Base-by-base conservation (phyloP, 2,797 vertebrate species). In the Streptopelia turtur region DNA sequence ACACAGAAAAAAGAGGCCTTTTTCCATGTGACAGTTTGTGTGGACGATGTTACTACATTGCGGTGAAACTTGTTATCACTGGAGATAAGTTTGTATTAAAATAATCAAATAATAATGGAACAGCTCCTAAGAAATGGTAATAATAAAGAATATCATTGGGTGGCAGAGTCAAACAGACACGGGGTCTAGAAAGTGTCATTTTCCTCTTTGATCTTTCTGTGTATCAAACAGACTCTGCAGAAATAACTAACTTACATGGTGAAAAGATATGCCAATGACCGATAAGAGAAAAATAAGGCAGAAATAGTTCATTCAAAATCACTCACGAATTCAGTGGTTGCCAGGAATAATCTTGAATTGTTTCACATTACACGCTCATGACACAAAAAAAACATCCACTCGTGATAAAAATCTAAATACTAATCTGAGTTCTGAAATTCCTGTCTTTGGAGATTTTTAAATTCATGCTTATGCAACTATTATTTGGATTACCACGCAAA, bases 1-100 rank as follows among this genome's bases (percentile, higher is more conserved):
- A 72, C n/a, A 50, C 3, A 33, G n/a, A 37, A 84, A 47, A 39
- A 4, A 0, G 3, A 0, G 6, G 1, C 16, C 2, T 50, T 56
- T 57, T 43, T 8, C 78, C 13, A 52, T 25, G 17, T 63, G 47
- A 71, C 31, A 33, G 43, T 43, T 87, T 81, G 41, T 27, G 30
- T 81, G 31, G 27, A 47, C 23, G 53, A 27, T 24, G n/a, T 31
- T 74, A 39, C 22, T 47, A 23, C n/a, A 61, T 5, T 43, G 16
- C 56, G 70, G 37, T 37, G 52, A 91, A 78, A 65, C 61, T 61
- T 65, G 17, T 57, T 57, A 61, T 28, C 47, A 12, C 17, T 33
- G 68, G 43, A 71, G 33, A 25, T 22, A 61, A 70, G n/a, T 37
- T 24, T 49, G 27, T 35, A n/a, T 35, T 31, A 11, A 84, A 78